Conservation (phyloP, 2,888 invertebrate genomes). For the Mythimna pallens region DNA sequence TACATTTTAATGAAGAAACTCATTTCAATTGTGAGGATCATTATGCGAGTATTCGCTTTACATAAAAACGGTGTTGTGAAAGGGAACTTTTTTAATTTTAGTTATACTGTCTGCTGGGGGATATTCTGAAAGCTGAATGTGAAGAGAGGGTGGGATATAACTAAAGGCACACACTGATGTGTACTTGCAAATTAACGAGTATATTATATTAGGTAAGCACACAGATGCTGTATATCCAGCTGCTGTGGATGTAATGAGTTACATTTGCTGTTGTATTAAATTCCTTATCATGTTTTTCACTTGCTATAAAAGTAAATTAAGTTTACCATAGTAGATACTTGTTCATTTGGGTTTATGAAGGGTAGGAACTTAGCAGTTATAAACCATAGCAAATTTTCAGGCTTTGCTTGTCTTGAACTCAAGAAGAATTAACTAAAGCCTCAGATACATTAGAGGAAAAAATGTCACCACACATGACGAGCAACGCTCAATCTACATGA, state of each 20-base stretch:
- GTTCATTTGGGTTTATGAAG: background rate
- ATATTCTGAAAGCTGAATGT: constrained; percentile 50
- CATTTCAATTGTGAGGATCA: constrained; percentile 70
- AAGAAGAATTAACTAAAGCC: too few relatives aligned
- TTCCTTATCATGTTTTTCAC: background rate
- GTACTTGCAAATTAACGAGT: background rate
- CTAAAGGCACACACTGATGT: constrained; percentile 27
- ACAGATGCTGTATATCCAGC: background rate
- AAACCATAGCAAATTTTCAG: background rate
- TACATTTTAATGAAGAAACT: constrained; percentile 71
- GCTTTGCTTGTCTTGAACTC: too few relatives aligned
- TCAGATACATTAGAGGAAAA: too few relatives aligned
- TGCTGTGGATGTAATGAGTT: background rate
- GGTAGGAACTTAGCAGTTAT: background rate
- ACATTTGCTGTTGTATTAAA: constrained; percentile 1
- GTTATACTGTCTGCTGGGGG: constrained; percentile 55
- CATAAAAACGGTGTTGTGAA: constrained; percentile 64
- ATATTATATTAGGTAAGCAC: background rate
- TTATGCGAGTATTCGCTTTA: constrained; percentile 67
- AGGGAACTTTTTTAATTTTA: constrained; percentile 71
- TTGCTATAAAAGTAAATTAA: background rate
- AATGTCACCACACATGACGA: too few relatives aligned
- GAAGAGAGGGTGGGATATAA: constrained; percentile 25
- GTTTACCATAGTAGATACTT: background rate
- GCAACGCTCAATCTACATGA: too few relatives aligned